phyloP scores from a whole-genome alignment of 2,797 vertebrate genomes.

The Malacoraja senta region DNA sequence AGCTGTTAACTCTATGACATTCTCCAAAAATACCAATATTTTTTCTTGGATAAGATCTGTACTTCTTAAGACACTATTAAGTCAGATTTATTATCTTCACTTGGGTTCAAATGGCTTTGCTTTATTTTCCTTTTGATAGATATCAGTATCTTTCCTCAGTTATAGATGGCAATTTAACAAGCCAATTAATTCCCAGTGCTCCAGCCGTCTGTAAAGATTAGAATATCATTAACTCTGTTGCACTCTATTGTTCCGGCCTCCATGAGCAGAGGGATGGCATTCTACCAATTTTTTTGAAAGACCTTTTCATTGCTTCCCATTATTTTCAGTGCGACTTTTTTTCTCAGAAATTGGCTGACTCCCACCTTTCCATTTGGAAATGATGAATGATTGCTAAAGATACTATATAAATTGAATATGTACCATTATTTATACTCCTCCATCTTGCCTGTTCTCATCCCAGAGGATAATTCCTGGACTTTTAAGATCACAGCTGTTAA shows the following conservation, averaged over 20 bases:
- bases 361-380: background rate
- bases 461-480: background rate
- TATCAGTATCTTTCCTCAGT: background rate
- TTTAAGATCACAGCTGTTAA: background rate
- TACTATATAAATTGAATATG: background rate
- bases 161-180: background rate
- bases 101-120: background rate
- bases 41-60: background rate
- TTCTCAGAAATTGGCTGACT: background rate
- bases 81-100: conserved; percentile 24
- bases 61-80: background rate
- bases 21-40: background rate
- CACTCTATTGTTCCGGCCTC: background rate
- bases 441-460: background rate
- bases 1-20: background rate
- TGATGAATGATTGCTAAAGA: background rate
- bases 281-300: background rate
- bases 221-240: background rate
- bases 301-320: background rate
- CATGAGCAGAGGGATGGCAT: no score
- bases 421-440: no score
- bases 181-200: background rate
- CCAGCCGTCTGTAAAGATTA: background rate
- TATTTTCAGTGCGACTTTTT: background rate
- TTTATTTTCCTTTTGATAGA: background rate